Evolutionary conservation across 1,140 invertebrate genomes (phyloP).

Genomic region (Temnothorax longispinosus): DNA sequence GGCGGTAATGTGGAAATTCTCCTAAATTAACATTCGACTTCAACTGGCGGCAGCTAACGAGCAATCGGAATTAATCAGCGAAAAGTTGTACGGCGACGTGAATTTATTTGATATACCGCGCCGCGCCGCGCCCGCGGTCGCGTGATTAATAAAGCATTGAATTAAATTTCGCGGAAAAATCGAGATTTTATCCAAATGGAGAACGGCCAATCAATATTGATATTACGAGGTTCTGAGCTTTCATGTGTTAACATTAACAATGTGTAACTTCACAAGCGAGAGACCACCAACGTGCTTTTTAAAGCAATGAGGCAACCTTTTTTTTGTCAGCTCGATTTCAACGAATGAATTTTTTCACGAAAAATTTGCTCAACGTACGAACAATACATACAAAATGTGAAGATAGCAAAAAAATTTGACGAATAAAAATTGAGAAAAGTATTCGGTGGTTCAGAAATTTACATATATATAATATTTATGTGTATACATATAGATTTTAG

Average conservation of each 20-base stretch:
- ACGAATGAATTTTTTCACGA: not conserved
- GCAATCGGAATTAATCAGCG: slow-evolving; percentile 53
- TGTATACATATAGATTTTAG: not conserved
- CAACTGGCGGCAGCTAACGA: slow-evolving; percentile 14
- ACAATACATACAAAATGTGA: not conserved
- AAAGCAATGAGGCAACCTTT: not conserved
- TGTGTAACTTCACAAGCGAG: not conserved
- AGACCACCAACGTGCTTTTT: not conserved
- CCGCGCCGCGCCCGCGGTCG: too few species aligned
- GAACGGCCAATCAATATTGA: slow-evolving; percentile 15
- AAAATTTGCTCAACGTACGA: not conserved
- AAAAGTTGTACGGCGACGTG: not conserved
- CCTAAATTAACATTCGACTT: slow-evolving; percentile 36
- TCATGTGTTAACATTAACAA: not conserved
- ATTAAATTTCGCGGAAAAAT: slow-evolving; percentile 21
- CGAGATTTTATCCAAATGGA: slow-evolving; percentile 2
- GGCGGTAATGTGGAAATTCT: slow-evolving; percentile 24
- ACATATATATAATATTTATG: not conserved
- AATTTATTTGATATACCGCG: not conserved
- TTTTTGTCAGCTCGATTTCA: not conserved
- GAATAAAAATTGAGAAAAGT: not conserved
- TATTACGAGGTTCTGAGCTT: not conserved
- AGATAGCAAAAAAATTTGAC: not conserved
- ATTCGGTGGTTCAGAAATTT: not conserved
- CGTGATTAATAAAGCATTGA: slow-evolving; percentile 26